These are phyloP conservation scores for Mungos mungo DNA, from an alignment of 2,113 vertebrate genomes.

Conservation along the genomic window DNA sequence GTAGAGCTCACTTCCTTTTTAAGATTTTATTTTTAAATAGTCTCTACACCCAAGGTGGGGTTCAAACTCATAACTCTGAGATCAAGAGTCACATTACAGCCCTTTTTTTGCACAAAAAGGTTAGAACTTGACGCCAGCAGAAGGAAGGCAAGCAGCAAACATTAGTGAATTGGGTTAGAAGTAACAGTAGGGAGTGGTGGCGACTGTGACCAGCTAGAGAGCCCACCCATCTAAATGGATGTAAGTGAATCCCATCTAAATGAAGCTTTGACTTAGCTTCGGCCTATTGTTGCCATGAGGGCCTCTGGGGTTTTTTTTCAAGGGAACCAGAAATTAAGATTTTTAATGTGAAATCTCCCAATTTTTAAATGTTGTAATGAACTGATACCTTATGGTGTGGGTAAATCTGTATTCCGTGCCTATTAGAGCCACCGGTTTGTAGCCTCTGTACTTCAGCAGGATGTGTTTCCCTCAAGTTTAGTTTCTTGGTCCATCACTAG, in stretches of 20 bases:
- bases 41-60: neutral
- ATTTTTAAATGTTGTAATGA: slow-evolving; percentile 29
- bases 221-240: neutral
- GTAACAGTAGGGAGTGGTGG: neutral
- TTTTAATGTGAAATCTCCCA: neutral
- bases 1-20: neutral
- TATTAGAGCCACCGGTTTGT: neutral
- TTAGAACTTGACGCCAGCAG: neutral
- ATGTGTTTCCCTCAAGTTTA: neutral
- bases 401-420: neutral
- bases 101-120: neutral
- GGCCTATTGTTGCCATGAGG: neutral
- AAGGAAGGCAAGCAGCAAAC: neutral
- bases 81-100: neutral
- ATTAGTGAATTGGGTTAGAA: neutral
- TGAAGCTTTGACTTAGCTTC: neutral
- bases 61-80: neutral
- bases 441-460: neutral
- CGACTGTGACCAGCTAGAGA: neutral
- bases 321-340: neutral
- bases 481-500: neutral
- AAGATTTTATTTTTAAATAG: neutral
- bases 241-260: neutral
- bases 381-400: neutral
- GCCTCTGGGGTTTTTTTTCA: neutral